phyloP scores from a whole-genome alignment of 2,888 invertebrate genomes.

The Plagiodera versicolora region DNA sequence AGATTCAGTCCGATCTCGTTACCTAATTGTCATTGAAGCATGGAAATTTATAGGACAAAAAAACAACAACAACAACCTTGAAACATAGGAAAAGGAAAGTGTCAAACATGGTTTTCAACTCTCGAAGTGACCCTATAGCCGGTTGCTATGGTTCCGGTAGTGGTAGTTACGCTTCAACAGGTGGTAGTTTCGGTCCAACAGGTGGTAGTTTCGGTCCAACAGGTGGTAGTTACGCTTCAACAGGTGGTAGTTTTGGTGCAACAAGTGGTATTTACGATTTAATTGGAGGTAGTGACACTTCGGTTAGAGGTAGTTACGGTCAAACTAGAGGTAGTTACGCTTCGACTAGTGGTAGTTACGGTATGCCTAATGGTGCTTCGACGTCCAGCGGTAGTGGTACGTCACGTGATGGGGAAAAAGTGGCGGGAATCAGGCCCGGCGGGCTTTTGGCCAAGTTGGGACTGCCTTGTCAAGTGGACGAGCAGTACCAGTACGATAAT shows the following conservation, averaged over 20 bases:
- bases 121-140: no score
- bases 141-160: no score
- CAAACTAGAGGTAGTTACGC: not conserved
- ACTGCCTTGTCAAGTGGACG: conserved; percentile 40
- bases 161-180: not conserved
- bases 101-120: not conserved
- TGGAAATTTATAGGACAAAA: not conserved
- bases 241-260: not conserved
- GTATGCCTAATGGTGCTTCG: not conserved
- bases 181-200: not conserved
- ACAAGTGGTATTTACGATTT: not conserved
- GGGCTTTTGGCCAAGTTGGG: conserved; percentile 42
- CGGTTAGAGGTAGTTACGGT: not conserved
- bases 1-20: no score
- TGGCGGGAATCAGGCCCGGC: conserved; percentile 31
- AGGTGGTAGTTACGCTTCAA: not conserved
- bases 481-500: conserved; percentile 63
- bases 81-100: no score
- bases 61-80: not conserved
- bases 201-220: not conserved
- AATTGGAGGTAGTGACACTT: not conserved
- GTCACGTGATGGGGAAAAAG: not conserved
- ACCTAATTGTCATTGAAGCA: not conserved
- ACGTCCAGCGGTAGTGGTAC: not conserved
- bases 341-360: not conserved